phyloP scores from a whole-genome alignment of 2,888 invertebrate species.

The Tineola bisselliella region DNA sequence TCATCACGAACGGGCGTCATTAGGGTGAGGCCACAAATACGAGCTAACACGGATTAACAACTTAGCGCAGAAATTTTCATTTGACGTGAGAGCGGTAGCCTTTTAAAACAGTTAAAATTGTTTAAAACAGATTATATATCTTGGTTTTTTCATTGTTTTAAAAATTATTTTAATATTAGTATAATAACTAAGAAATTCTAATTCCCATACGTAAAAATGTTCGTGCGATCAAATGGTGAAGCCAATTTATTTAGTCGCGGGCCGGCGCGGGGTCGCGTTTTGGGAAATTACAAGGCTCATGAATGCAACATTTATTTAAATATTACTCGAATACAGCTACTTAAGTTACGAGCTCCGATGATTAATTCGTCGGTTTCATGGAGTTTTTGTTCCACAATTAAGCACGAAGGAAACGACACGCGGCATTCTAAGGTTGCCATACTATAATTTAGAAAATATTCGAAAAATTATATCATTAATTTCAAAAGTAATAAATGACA shows the following conservation, averaged over 20 bases:
- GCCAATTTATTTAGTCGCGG: constrained; percentile 11
- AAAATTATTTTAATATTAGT: background rate
- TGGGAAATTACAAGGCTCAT: constrained; percentile 27
- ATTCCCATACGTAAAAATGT: background rate
- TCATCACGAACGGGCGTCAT: constrained; percentile 39
- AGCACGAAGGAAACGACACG: constrained; percentile 28
- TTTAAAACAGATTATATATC: background rate
- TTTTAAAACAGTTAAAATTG: background rate
- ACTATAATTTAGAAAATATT: background rate
- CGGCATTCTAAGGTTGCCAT: constrained; percentile 17
- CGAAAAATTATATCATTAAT: no score
- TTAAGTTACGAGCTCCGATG: constrained; percentile 37
- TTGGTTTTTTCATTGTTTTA: background rate
- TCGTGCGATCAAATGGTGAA: background rate
- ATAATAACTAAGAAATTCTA: background rate
- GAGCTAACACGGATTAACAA: background rate
- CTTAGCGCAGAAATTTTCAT: background rate
- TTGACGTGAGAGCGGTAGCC: background rate
- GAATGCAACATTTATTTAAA: constrained; percentile 37
- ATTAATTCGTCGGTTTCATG: constrained; percentile 58
- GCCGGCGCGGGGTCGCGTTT: constrained; percentile 6
- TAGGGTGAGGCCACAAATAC: constrained; percentile 27
- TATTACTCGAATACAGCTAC: constrained; percentile 36
- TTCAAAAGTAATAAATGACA: no score
- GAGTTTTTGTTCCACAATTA: constrained; percentile 61